Conservation (phyloP, 2,113 vertebrate genomes). For the Entelurus aequoreus region DNA sequence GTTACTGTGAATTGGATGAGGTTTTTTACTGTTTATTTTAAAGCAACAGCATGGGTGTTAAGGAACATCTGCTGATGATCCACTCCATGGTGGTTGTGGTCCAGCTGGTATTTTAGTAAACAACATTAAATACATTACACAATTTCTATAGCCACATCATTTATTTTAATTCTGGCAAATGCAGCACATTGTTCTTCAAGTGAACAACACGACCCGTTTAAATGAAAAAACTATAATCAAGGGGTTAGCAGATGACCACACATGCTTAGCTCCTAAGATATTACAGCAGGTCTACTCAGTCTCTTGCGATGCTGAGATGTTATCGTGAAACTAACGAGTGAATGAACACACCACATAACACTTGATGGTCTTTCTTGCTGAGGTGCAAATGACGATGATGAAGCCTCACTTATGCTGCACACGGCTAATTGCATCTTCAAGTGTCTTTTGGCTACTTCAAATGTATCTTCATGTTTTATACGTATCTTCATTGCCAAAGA, state of each 20-base stretch:
- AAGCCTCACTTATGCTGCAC: not conserved
- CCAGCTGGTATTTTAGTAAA: not conserved
- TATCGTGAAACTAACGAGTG: not conserved
- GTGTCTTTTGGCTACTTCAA: not conserved
- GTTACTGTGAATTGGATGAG: not conserved
- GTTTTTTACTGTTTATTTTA: not conserved
- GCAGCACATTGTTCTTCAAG: too few relatives aligned
- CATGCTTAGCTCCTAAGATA: not conserved
- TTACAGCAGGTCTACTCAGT: not conserved
- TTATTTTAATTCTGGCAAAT: not conserved
- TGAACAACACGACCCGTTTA: too few relatives aligned
- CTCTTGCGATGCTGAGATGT: not conserved
- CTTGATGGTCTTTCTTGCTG: conserved; percentile 17
- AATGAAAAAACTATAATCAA: too few relatives aligned
- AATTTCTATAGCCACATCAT: not conserved
- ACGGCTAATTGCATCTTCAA: conserved; percentile 1
- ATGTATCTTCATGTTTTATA: too few relatives aligned
- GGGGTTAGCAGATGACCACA: not conserved
- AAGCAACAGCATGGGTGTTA: not conserved
- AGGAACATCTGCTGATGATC: not conserved
- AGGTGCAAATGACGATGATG: conserved; percentile 23
- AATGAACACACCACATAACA: not conserved
- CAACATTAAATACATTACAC: not conserved
- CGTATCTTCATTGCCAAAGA: too few relatives aligned
- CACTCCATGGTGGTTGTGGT: not conserved